Base-by-base conservation (phyloP, 2,888 invertebrate genomes). In the Acrobasis suavella region DNA sequence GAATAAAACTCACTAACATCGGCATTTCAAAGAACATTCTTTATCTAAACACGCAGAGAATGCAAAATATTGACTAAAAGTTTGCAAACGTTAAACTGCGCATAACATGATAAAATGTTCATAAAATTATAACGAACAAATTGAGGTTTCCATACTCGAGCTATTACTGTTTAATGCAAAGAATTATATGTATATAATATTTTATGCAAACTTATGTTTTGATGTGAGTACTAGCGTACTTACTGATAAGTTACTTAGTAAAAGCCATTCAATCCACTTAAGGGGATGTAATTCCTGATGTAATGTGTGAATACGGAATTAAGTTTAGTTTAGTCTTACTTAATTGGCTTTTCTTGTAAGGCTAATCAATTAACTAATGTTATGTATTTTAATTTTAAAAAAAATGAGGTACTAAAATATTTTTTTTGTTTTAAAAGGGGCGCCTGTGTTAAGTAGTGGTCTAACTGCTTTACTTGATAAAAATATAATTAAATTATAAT, bases 1-100 rank as follows among this genome's bases (percentile, higher is more conserved):
- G n/a, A 46, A 46, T 46, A 46, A 42, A 46, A 12, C 7, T n/a
- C 46, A 46, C 12, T 46, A 1, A 10, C 46, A 14, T 46, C 46
- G 46, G 46, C 2, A 46, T 52, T 10, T 32, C 12, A 62, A 56
- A 58, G 52, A 8, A 50, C 61, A 22, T 56, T 60, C 59, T 60
- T 63, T 63, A 59, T 59, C 50, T 14, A 50, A 50, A 22, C 46
- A 54, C 52, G 22, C 38, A 46, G 14, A 14, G 46, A 6, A 46
- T 14, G 46, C 46, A n/a, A 46, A 46, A 46, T 46, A 46, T 46
- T 32, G 12, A 46, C 46, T 46, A 46, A 46, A 46, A 46, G 46
- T n/a, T 46, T 46, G 46, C 14, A 46, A 46, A 46, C n/a, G n/a
- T n/a, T n/a, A n/a, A n/a, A n/a, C n/a, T 32, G 32, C 32, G 7